Evolutionary conservation across 2,888 invertebrate genomes (phyloP).

Genomic region (Sthenelais limicola): DNA sequence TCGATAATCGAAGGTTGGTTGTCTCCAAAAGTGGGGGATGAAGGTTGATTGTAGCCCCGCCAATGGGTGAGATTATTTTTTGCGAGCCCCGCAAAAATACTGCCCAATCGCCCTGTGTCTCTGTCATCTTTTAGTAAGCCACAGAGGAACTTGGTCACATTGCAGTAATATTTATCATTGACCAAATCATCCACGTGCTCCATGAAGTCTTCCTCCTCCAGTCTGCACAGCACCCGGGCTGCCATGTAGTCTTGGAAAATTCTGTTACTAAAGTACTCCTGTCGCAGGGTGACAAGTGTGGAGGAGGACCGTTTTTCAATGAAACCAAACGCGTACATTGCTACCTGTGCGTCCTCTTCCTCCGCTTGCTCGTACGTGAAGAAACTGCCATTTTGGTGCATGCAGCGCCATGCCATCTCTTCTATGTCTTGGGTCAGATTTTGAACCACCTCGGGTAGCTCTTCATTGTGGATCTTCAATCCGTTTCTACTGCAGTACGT

Average conservation of each 20-base stretch:
- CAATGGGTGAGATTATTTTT: not conserved
- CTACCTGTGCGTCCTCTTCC: not conserved
- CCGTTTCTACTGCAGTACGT: slow-evolving; percentile 41
- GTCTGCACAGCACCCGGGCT: slow-evolving; percentile 58
- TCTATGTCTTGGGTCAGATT: slow-evolving; percentile 46
- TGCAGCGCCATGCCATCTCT: slow-evolving; percentile 52
- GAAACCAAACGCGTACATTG: not conserved
- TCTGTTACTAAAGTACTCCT: slow-evolving; percentile 18
- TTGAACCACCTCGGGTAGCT: slow-evolving; percentile 16
- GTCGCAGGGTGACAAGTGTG: not conserved
- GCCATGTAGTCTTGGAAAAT: slow-evolving; percentile 60
- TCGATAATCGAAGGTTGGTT: not conserved
- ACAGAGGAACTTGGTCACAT: slow-evolving; percentile 54
- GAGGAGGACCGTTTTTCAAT: not conserved
- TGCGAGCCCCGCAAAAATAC: not conserved
- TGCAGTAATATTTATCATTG: slow-evolving; percentile 37
- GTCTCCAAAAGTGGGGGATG: not conserved
- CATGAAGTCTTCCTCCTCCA: slow-evolving; percentile 48
- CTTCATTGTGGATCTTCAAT: slow-evolving; percentile 20
- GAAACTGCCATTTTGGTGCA: slow-evolving; percentile 36
- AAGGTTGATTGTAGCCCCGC: slow-evolving; percentile 1
- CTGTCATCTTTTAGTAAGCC: slow-evolving; percentile 57
- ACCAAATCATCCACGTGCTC: slow-evolving; percentile 44
- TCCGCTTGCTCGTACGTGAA: slow-evolving; percentile 16
- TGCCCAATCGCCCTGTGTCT: slow-evolving; percentile 48